Base-by-base conservation (phyloP, 2,888 invertebrate species). In the Leptopterna dolabrata region DNA sequence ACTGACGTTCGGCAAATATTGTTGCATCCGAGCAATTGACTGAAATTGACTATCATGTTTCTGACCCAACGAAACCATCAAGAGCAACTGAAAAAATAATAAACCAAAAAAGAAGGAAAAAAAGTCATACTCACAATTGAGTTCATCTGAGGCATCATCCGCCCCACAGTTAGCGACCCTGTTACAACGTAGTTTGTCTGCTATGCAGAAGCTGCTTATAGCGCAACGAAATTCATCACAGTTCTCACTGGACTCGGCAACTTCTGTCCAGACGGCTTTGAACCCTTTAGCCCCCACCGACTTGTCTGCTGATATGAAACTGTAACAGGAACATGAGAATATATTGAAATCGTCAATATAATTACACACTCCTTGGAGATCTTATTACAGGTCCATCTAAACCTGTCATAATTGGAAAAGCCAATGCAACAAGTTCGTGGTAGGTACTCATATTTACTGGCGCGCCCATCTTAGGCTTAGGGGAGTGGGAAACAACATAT, bases 251-350 rank as follows among this genome's bases (percentile, higher is more conserved):
- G 93, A 92, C 90, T 93, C 93, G 84, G 92, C 92, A 90, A 98
- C 95, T 93, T 99, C 98, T 88, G 98, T 98, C 98, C 98, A 99
- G 84, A 97, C 95, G 78, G 97, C 96, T 91, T 96, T 95, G 93
- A 98, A 99, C 88, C 98, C 99, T 92, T 95, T 95, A 91, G 97
- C 97, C 90, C 98, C 98, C 89, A 97, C 96, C 73, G 98, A 97
- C 93, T 97, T 97, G 92, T 97, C 97, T 88, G 98, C 97, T 91
- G 97, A 96, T 92, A 98, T 96, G 93, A 98, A 98, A 93, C 98
- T 98, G 84, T 16, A 63, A 88, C 47, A 71, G 6, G 13, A 63
- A 0, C 24, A 16, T 19, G 43, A 43, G 43, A n/a, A n/a, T n/a
- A n/a, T n/a, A n/a, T n/a, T n/a, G n/a, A 70, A 70, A 70, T 11